These are phyloP conservation scores for Heliconius eleuchia DNA, from an alignment of 1,140 invertebrate genomes.

Conservation along the genomic window DNA sequence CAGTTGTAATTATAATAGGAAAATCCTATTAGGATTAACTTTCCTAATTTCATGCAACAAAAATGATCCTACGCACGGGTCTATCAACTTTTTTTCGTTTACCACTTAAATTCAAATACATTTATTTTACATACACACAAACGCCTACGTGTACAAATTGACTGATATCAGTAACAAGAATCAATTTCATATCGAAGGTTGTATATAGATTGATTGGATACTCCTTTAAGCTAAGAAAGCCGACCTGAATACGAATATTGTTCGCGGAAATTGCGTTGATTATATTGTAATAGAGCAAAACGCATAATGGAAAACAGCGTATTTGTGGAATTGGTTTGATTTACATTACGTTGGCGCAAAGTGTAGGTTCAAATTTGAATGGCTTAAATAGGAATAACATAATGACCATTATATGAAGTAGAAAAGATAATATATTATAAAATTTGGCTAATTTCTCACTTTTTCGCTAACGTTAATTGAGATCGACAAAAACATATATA, in stretches of 20 bases:
- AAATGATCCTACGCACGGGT: background rate
- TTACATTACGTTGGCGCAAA: background rate
- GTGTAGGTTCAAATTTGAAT: too few species aligned
- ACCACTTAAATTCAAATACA: background rate
- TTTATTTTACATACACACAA: background rate
- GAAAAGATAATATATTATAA: too few species aligned
- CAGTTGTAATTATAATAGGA: too few species aligned
- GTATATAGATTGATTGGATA: conserved; percentile 22
- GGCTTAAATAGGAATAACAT: too few species aligned
- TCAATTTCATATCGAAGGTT: conserved; percentile 23
- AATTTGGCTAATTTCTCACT: too few species aligned
- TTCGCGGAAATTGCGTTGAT: conserved; percentile 8
- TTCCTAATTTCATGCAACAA: background rate
- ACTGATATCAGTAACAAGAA: conserved; percentile 24
- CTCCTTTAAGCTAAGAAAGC: conserved; percentile 21
- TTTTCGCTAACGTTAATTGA: background rate
- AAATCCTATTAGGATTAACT: too few species aligned
- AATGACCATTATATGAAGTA: too few species aligned
- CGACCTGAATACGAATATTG: conserved; percentile 19
- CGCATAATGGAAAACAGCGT: background rate
- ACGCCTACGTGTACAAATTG: background rate
- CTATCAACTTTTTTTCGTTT: background rate
- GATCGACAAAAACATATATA: background rate
- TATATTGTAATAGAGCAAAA: conserved; percentile 3
- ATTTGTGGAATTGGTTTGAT: background rate